Evolutionary conservation across 2,113 vertebrate species (phyloP).

Genomic region (Aspidoscelis tigris): DNA sequence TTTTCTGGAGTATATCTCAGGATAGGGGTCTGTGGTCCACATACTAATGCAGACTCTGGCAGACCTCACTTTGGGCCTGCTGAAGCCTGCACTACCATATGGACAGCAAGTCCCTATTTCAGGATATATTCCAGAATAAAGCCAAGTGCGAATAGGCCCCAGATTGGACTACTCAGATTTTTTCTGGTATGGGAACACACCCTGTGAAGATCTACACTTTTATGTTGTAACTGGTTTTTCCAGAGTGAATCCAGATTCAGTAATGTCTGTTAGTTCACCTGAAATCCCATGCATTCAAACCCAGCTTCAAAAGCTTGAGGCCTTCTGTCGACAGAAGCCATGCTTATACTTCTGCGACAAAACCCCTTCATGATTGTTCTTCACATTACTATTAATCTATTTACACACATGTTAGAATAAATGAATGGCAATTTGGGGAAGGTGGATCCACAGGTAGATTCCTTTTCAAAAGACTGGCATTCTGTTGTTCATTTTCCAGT

Average conservation of each 20-base stretch:
- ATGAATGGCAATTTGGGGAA: background rate
- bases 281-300: background rate
- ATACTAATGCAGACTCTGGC: too few species aligned
- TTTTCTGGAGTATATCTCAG: too few species aligned
- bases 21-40: too few species aligned
- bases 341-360: background rate
- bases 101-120: too few species aligned
- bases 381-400: background rate
- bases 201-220: background rate
- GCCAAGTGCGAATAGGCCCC: too few species aligned
- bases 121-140: too few species aligned
- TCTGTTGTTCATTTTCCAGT: background rate
- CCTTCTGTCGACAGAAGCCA: background rate
- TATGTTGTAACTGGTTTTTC: background rate
- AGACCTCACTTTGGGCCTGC: too few species aligned
- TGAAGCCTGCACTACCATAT: too few species aligned
- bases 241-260: too few species aligned
- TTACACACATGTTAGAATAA: background rate
- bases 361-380: background rate
- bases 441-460: background rate
- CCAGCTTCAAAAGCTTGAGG: background rate
- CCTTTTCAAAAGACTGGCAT: background rate
- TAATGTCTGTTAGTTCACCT: background rate
- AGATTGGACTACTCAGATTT: too few species aligned
- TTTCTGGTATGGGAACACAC: too few species aligned